Base-by-base conservation (phyloP, 2,797 vertebrate genomes). In the Acomys russatus region DNA sequence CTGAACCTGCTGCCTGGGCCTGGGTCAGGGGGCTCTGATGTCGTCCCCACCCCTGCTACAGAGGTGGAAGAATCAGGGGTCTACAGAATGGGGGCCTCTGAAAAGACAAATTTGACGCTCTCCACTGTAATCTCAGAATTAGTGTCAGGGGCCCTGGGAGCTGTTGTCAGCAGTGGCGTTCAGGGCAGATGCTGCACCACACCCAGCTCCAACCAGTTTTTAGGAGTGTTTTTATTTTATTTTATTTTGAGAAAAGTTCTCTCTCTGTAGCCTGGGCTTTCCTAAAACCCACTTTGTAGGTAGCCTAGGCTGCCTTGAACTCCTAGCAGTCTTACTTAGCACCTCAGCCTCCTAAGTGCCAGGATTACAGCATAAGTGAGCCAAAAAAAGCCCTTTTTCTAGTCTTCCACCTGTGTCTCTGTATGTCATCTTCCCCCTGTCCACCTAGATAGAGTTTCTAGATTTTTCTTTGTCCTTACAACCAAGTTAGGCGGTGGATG, bases 51-150 rank as follows among this genome's bases (percentile, higher is more conserved):
- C 28, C 56, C 10, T n/a, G 28, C 12, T 35, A 10, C 74, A 1
- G 38, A 30, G 86, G 66, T 23, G 59, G 71, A 56, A 30, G 14
- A 44, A 4, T 8, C 54, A 20, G 76, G 76, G 70, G 28, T 87
- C 59, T 64, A 33, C 38, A 88, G 90, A 97, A 38, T 4, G 2
- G 12, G 82, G 51, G 28, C 66, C 93, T 91, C 80, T 71, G 35
- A 49, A 18, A 68, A 78, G 78, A 71, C 85, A 23, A 80, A 64
- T 23, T 74, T 11, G 1, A 35, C 17, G 1, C 4, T 85, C 9
- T 14, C 71, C 79, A 17, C 23, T 78, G 3, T 54, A 20, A 54
- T 76, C 92, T 49, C 92, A 38, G 35, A 87, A 18, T 64, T 49
- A 17, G 8, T 63, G 70, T 74, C 61, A 63, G 70, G 1, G 30